phyloP scores from a whole-genome alignment of 2,797 vertebrate genomes.

The Enteromius anoplus region DNA sequence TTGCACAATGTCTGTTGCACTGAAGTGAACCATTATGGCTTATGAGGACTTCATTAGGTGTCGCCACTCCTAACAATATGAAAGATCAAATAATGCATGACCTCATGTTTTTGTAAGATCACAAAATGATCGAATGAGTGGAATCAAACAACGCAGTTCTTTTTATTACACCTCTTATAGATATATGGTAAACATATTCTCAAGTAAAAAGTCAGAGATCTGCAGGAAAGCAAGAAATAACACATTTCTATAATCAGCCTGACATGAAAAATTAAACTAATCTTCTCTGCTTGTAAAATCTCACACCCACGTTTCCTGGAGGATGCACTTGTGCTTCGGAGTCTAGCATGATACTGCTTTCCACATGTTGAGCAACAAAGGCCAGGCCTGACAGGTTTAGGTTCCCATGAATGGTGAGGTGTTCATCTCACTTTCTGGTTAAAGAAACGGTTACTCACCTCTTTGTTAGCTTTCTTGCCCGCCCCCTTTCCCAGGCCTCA shows the following conservation, averaged over 20 bases:
- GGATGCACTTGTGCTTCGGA: slow-evolving; percentile 28
- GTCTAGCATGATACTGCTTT: slow-evolving; percentile 7
- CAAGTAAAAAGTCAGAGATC: not conserved
- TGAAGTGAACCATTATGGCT: slow-evolving; percentile 35
- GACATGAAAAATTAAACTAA: slow-evolving; percentile 19
- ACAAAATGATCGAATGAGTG: not conserved
- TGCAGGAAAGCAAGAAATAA: not conserved
- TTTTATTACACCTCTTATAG: not conserved
- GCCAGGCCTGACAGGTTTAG: slow-evolving; percentile 72
- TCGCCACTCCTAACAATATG: not conserved
- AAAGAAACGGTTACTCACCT: slow-evolving; percentile 74
- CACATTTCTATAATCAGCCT: slow-evolving; percentile 13
- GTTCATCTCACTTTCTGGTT: slow-evolving; percentile 63
- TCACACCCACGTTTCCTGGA: slow-evolving; percentile 35
- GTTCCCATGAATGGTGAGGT: slow-evolving; percentile 74
- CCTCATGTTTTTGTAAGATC: slow-evolving; percentile 22
- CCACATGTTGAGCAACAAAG: slow-evolving; percentile 71
- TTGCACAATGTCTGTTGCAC: slow-evolving; percentile 34
- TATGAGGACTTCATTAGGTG: slow-evolving; percentile 19
- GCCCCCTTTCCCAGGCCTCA: slow-evolving; percentile 71
- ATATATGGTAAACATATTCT: not conserved
- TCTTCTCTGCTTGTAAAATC: slow-evolving; percentile 3
- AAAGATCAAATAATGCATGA: slow-evolving; percentile 40
- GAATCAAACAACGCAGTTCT: not conserved
- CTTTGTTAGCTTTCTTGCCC: slow-evolving; percentile 64